A percentile compares a stretch with the other conserved stretches of the same genome.
phyloP scores from a whole-genome alignment of 2,113 vertebrate species.

The Oreocharis arfaki region DNA sequence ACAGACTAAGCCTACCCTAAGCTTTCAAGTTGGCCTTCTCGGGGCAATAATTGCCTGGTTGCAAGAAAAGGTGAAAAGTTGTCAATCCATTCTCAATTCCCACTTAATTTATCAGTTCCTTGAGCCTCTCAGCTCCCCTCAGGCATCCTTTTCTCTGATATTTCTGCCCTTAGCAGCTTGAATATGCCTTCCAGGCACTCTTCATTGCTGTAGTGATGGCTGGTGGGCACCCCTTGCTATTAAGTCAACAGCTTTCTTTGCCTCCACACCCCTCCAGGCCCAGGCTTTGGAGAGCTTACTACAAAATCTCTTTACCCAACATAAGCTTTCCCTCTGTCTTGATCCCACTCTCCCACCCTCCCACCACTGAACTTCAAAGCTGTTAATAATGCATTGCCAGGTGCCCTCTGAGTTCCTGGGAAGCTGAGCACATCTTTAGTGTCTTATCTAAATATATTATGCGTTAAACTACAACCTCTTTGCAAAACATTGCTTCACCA shows the following conservation, averaged over 20 bases:
- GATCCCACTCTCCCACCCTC: neutral
- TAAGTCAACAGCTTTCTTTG: neutral
- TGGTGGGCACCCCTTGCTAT: neutral
- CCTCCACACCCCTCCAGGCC: neutral
- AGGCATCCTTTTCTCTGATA: neutral
- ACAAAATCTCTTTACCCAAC: neutral
- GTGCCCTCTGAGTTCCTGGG: neutral
- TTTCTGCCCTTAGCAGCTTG: neutral
- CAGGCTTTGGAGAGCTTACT: neutral
- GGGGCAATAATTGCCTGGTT: neutral
- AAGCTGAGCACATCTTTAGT: neutral
- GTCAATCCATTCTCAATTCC: neutral
- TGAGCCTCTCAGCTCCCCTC: neutral
- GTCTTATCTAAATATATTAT: slow-evolving; percentile 45
- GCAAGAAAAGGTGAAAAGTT: neutral
- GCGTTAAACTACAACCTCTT: neutral
- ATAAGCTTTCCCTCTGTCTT: neutral
- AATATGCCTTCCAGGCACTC: neutral
- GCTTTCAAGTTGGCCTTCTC: neutral
- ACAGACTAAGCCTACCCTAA: neutral
- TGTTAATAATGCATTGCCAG: neutral
- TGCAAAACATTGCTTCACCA: neutral
- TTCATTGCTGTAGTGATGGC: neutral
- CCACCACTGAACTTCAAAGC: neutral
- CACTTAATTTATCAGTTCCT: neutral